Conservation (phyloP, 2,888 invertebrate species). For the Acholoe squamosa region DNA sequence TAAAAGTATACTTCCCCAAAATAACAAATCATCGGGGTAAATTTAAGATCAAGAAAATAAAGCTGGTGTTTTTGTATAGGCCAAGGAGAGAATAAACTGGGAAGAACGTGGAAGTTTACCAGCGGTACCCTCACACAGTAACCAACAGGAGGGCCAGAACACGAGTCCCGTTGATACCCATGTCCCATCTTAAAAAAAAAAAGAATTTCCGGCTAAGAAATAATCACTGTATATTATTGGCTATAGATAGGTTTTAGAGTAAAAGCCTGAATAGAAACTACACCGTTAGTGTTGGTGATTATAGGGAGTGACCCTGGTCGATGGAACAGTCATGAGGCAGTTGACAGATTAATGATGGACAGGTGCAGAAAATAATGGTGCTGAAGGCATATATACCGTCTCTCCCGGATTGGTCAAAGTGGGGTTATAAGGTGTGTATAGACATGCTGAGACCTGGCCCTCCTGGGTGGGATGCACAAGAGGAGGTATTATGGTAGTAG, state of each 20-base stretch:
- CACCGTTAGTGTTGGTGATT: no score
- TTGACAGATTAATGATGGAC: neutral
- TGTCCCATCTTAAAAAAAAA: no score
- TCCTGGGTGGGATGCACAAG: neutral
- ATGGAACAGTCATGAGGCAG: neutral
- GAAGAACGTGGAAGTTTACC: neutral
- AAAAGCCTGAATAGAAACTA: no score
- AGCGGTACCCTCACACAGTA: neutral
- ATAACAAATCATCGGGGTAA: no score
- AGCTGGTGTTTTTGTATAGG: neutral
- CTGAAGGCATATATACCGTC: neutral
- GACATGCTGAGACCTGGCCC: neutral
- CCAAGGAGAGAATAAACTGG: neutral
- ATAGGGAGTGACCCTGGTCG: neutral
- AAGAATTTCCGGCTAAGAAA: no score
- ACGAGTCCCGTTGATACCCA: neutral
- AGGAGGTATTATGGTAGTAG: neutral
- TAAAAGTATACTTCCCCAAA: neutral
- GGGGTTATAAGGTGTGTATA: neutral
- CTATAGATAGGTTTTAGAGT: no score
- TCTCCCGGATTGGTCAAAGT: neutral
- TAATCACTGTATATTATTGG: no score
- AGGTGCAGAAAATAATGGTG: slow-evolving; percentile 13
- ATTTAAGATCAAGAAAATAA: neutral
- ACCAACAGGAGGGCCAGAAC: neutral